A percentile compares a stretch with the other conserved stretches of the same genome.
Evolutionary conservation across 2,888 invertebrate species (phyloP).

Genomic region (Luperina testacea): DNA sequence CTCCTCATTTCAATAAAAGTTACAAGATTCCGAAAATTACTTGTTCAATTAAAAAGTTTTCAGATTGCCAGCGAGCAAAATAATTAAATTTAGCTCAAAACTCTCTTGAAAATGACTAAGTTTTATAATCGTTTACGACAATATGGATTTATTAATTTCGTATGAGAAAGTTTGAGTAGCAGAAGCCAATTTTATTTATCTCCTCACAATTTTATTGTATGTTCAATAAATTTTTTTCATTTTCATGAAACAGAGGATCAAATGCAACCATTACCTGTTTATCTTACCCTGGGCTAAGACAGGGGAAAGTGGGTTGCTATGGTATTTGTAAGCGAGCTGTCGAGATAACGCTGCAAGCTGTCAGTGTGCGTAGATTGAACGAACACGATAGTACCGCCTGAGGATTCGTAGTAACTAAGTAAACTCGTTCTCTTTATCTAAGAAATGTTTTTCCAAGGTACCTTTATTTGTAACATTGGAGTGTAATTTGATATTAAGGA

Average conservation of each 20-base stretch:
- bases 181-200: slow-evolving; percentile 5
- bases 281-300: slow-evolving; percentile 39
- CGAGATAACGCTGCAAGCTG: slow-evolving; percentile 56
- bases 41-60: slow-evolving; percentile 73
- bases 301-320: slow-evolving; percentile 55
- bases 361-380: slow-evolving; percentile 48
- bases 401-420: slow-evolving; percentile 27
- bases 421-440: slow-evolving; percentile 14
- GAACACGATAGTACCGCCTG: slow-evolving; percentile 41
- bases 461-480: slow-evolving; percentile 12
- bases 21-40: slow-evolving; percentile 71
- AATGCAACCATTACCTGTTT: slow-evolving; percentile 41
- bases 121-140: slow-evolving; percentile 64
- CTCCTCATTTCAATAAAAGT: slow-evolving; percentile 70
- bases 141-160: slow-evolving; percentile 61
- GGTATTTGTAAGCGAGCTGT: slow-evolving; percentile 53
- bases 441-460: slow-evolving; percentile 7
- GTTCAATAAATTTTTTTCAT: slow-evolving; percentile 15
- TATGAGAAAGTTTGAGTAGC: slow-evolving; percentile 25
- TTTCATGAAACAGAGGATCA: slow-evolving; percentile 13
- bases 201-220: neutral
- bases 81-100: slow-evolving; percentile 73
- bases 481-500: slow-evolving; percentile 10
- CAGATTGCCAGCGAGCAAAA: slow-evolving; percentile 69
- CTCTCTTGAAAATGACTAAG: slow-evolving; percentile 62